Percentiles rank a stretch among this genome's conserved stretches.
These are phyloP conservation scores for Vanessa cardui DNA, from an alignment of 2,888 invertebrate species.

Conservation along the genomic window DNA sequence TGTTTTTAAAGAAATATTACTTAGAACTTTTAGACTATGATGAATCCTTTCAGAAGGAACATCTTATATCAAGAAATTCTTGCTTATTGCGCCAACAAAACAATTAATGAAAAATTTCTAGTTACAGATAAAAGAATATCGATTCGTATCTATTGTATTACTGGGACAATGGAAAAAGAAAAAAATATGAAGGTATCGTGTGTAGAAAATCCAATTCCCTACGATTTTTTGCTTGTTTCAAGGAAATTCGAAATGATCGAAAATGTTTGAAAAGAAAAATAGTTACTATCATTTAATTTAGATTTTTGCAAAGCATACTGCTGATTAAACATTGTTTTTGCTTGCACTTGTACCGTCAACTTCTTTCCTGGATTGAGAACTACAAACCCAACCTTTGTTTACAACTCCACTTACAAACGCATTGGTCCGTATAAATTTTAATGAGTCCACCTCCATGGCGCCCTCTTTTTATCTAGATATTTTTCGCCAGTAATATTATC, in stretches of 20 bases:
- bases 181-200: too few species aligned
- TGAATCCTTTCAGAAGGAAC: too few species aligned
- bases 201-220: too few species aligned
- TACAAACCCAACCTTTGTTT: slow-evolving; percentile 48
- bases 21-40: too few species aligned
- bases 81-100: too few species aligned
- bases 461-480: slow-evolving; percentile 46
- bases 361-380: slow-evolving; percentile 30
- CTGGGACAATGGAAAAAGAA: too few species aligned
- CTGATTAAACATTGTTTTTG: slow-evolving; percentile 35
- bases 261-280: neutral
- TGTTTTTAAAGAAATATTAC: too few species aligned
- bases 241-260: neutral
- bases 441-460: slow-evolving; percentile 60
- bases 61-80: too few species aligned
- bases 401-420: slow-evolving; percentile 57
- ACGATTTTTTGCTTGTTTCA: too few species aligned
- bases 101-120: too few species aligned
- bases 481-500: slow-evolving; percentile 40
- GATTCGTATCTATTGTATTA: too few species aligned
- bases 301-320: slow-evolving; percentile 11
- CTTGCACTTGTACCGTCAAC: slow-evolving; percentile 35
- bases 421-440: slow-evolving; percentile 70
- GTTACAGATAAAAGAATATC: too few species aligned
- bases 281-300: neutral